phyloP scores from a whole-genome alignment of 2,888 invertebrate species.

The Mantis religiosa region DNA sequence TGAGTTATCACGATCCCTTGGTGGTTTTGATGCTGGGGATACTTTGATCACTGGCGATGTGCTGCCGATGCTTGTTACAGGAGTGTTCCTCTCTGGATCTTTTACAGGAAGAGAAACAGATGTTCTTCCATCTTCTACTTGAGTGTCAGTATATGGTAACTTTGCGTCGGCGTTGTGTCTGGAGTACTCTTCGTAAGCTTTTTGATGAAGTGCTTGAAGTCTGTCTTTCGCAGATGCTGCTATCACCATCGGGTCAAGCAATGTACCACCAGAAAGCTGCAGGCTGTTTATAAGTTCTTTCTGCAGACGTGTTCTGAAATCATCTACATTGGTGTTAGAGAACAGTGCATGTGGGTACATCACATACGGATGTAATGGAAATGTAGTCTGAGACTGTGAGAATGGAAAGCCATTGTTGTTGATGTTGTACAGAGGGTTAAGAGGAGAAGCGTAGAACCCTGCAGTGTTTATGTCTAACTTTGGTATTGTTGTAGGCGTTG shows the following conservation, averaged over 20 bases:
- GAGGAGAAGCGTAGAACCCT: constrained; percentile 3
- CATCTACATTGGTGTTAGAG: constrained; percentile 50
- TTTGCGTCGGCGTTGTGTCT: neutral
- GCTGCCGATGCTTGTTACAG: neutral
- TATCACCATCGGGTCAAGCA: constrained; percentile 46
- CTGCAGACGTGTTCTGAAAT: constrained; percentile 60
- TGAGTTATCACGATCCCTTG: constrained; percentile 37
- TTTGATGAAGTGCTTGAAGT: constrained; percentile 35
- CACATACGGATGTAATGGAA: constrained; percentile 10
- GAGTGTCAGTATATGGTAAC: neutral
- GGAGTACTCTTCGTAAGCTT: constrained; percentile 25
- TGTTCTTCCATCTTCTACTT: constrained; percentile 5
- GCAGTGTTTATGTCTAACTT: constrained; percentile 23
- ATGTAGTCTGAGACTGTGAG: constrained; percentile 12
- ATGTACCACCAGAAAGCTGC: constrained; percentile 65
- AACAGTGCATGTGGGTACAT: constrained; percentile 55
- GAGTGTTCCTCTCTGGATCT: neutral
- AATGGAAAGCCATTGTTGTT: constrained; percentile 28
- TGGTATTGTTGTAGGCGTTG: neutral
- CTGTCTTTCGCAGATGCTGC: constrained; percentile 34
- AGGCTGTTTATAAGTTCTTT: constrained; percentile 61
- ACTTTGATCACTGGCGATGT: neutral
- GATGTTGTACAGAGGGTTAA: constrained; percentile 21
- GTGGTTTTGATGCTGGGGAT: constrained; percentile 1
- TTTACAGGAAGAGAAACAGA: neutral